Conservation (phyloP, 2,888 invertebrate genomes). For the Matsumyia berberina region DNA sequence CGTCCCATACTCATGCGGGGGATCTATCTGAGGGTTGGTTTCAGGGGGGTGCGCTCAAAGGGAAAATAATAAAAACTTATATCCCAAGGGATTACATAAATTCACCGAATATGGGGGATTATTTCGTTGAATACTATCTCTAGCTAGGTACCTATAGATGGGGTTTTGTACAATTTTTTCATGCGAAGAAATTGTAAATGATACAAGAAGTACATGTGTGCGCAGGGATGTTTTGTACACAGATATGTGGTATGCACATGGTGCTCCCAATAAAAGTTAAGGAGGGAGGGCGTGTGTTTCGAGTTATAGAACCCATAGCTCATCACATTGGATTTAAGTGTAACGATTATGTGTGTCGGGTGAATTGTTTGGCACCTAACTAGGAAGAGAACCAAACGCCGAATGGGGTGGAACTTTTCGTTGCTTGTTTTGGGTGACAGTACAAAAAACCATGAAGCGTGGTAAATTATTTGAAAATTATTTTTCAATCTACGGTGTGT, state of each 20-base stretch:
- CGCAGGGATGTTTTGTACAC: neutral
- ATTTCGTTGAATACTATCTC: conserved; percentile 68
- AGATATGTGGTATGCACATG: conserved; percentile 22
- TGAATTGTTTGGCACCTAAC: conserved; percentile 26
- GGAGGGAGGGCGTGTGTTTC: neutral
- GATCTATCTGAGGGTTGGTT: neutral
- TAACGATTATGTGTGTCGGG: conserved; percentile 61
- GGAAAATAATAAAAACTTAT: conserved; percentile 76
- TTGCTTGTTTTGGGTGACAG: neutral
- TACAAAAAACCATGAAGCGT: conserved; percentile 1
- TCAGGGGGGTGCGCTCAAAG: conserved; percentile 54
- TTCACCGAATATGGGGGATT: conserved; percentile 72
- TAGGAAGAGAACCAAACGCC: neutral
- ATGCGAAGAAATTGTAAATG: conserved; percentile 59
- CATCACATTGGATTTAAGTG: conserved; percentile 74
- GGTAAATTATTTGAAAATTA: conserved; percentile 66
- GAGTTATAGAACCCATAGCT: conserved; percentile 54
- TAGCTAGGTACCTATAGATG: conserved; percentile 17
- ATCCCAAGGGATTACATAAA: conserved; percentile 73
- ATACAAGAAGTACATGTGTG: conserved; percentile 31
- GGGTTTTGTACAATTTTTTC: conserved; percentile 26
- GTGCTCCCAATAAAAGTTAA: conserved; percentile 6
- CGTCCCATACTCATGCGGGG: neutral
- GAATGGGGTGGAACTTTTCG: neutral
- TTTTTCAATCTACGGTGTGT: conserved; percentile 54